Evolutionary conservation across 2,888 invertebrate species (phyloP).

Genomic region (Carpatolechia fugitivella): DNA sequence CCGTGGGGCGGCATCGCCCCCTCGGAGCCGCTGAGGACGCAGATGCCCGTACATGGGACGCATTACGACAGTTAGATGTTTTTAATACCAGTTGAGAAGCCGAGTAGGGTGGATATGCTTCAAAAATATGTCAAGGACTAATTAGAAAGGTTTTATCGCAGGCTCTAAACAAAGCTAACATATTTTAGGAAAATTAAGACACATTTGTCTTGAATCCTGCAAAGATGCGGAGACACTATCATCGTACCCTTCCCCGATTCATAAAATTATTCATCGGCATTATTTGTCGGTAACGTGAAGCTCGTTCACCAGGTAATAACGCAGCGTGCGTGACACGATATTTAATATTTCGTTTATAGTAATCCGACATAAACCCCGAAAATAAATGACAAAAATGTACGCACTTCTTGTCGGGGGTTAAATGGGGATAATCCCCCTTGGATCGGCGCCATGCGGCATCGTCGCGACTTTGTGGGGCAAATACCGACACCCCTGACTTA

Average conservation of each 20-base stretch:
- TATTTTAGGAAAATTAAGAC: no score
- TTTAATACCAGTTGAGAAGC: conserved; percentile 43
- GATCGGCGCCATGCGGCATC: conserved; percentile 14
- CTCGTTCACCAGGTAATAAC: conserved; percentile 1
- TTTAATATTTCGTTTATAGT: conserved; percentile 4
- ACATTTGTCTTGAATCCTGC: no score
- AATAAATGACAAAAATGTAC: conserved; percentile 29
- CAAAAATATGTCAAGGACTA: background rate
- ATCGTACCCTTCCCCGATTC: no score
- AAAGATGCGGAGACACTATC: no score
- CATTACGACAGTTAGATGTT: conserved; percentile 44
- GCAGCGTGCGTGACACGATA: conserved; percentile 5
- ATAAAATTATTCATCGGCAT: no score
- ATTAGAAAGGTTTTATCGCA: background rate
- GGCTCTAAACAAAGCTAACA: no score
- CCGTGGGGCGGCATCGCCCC: conserved; percentile 42
- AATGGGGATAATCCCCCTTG: conserved; percentile 42
- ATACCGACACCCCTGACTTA: conserved; percentile 35
- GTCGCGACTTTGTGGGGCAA: conserved; percentile 48
- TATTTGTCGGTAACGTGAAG: no score
- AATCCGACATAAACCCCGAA: conserved; percentile 11
- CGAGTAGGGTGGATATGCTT: conserved; percentile 17
- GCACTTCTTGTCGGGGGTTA: conserved; percentile 31
- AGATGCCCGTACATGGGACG: conserved; percentile 61
- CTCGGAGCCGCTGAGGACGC: conserved; percentile 51